Evolutionary conservation across 1,140 invertebrate species (phyloP).

Genomic region (Tachypleus tridentatus): DNA sequence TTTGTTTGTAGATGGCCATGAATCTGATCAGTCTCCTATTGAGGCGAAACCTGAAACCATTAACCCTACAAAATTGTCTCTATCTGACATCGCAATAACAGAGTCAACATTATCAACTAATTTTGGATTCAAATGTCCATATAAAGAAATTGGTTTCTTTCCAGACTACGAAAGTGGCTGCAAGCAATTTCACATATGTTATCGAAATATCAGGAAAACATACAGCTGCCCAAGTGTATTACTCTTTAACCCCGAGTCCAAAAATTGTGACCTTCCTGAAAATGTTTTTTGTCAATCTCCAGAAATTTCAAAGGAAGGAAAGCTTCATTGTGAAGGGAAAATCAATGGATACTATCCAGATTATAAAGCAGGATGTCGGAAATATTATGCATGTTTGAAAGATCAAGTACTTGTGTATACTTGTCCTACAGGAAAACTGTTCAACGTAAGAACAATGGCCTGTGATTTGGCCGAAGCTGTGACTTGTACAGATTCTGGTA

Average conservation of each 20-base stretch:
- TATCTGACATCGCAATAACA: not conserved
- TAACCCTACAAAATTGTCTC: not conserved
- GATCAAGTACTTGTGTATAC: conserved; percentile 2
- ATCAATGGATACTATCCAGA: conserved; percentile 14
- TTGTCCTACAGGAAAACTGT: conserved; percentile 15
- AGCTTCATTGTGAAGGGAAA: conserved; percentile 1
- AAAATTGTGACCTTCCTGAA: conserved; percentile 17
- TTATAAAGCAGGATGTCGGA: conserved; percentile 9
- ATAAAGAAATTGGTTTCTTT: conserved; percentile 15
- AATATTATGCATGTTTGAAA: conserved; percentile 17
- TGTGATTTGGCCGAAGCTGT: not conserved
- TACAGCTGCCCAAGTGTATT: conserved; percentile 18
- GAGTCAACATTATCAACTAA: not conserved
- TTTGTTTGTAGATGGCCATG: no score
- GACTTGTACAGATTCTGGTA: not conserved
- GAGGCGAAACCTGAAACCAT: not conserved
- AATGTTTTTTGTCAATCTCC: conserved; percentile 17
- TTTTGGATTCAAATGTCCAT: conserved; percentile 5
- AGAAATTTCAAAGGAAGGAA: not conserved
- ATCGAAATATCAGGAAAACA: conserved; percentile 9
- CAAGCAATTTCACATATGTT: conserved; percentile 19
- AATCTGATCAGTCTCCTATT: no score
- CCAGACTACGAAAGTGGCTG: conserved; percentile 17
- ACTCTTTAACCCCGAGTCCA: conserved; percentile 17
- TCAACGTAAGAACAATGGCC: not conserved